Percentiles rank a stretch among this genome's conserved stretches.
phyloP scores from a whole-genome alignment of 2,888 invertebrate genomes.

The Onthophagus sagittarius region DNA sequence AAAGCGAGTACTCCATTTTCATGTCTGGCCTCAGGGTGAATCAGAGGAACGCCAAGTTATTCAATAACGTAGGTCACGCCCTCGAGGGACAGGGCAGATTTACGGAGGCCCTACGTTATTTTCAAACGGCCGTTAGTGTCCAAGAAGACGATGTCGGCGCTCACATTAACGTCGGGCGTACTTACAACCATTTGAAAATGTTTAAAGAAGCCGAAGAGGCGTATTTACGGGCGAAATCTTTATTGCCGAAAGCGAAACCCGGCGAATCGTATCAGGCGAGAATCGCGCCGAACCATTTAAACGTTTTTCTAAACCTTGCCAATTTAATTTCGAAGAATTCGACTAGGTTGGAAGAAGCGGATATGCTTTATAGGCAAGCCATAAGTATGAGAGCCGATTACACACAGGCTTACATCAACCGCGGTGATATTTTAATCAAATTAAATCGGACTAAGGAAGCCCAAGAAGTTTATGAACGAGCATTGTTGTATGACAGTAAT shows the following conservation, averaged over 20 bases:
- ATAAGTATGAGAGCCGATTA: slow-evolving; percentile 97
- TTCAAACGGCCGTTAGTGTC: slow-evolving; percentile 87
- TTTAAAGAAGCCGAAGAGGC: slow-evolving; percentile 89
- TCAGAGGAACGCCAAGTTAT: slow-evolving; percentile 89
- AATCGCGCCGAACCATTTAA: slow-evolving; percentile 92
- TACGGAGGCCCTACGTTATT: slow-evolving; percentile 81
- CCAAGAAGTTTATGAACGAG: slow-evolving; percentile 90
- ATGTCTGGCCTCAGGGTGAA: slow-evolving; percentile 86
- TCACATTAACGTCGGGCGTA: slow-evolving; percentile 94
- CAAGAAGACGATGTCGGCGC: slow-evolving; percentile 96
- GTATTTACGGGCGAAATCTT: slow-evolving; percentile 83
- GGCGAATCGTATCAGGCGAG: slow-evolving; percentile 94
- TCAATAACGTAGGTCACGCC: slow-evolving; percentile 96
- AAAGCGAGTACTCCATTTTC: slow-evolving; percentile 89
- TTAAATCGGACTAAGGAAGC: slow-evolving; percentile 92
- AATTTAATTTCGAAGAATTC: slow-evolving; percentile 91
- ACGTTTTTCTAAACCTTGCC: slow-evolving; percentile 92
- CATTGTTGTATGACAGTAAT: slow-evolving; percentile 86
- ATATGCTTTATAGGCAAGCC: slow-evolving; percentile 88
- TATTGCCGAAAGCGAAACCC: slow-evolving; percentile 85
- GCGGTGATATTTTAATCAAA: slow-evolving; percentile 93
- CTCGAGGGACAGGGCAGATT: slow-evolving; percentile 72
- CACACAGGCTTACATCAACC: slow-evolving; percentile 93
- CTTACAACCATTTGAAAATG: slow-evolving; percentile 86
- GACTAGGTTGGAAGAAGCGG: slow-evolving; percentile 89